Evolutionary conservation across 53 echinoderm and acorn worm species (phyloP).

Genomic region (Paelopatides confundens): DNA sequence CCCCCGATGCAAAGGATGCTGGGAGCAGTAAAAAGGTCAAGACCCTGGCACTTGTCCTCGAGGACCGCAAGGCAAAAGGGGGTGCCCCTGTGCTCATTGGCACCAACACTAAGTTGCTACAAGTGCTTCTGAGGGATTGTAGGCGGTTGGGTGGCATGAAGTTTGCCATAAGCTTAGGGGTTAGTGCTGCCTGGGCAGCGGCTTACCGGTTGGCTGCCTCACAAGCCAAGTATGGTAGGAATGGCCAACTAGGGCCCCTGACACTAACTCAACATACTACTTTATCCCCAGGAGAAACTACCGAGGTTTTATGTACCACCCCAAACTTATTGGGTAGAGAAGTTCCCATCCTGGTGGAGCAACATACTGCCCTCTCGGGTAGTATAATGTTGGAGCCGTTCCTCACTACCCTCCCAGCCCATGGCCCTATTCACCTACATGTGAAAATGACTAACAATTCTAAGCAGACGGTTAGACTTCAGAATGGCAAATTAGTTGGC

Average conservation of each 20-base stretch:
- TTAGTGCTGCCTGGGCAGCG: not conserved
- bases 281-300: not conserved
- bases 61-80: not conserved
- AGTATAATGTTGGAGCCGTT: not conserved
- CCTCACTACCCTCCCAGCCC: not conserved
- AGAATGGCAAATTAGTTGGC: slow-evolving; percentile 13
- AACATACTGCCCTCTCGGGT: not conserved
- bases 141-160: not conserved
- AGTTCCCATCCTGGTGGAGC: not conserved
- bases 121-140: not conserved
- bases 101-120: slow-evolving; percentile 59
- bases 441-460: slow-evolving; percentile 11
- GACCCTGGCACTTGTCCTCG: slow-evolving; percentile 59
- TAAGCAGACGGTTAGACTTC: slow-evolving; percentile 33
- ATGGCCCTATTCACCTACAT: not conserved
- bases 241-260: not conserved
- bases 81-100: slow-evolving; percentile 62
- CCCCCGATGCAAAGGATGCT: slow-evolving; percentile 16
- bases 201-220: not conserved
- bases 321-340: not conserved
- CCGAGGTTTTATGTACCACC: not conserved
- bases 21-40: slow-evolving; percentile 21
- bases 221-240: not conserved
- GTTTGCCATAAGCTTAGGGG: slow-evolving; percentile 2
- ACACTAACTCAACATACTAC: not conserved